phyloP scores from a whole-genome alignment of 2,888 invertebrate genomes.

The Orthosia gothica region DNA sequence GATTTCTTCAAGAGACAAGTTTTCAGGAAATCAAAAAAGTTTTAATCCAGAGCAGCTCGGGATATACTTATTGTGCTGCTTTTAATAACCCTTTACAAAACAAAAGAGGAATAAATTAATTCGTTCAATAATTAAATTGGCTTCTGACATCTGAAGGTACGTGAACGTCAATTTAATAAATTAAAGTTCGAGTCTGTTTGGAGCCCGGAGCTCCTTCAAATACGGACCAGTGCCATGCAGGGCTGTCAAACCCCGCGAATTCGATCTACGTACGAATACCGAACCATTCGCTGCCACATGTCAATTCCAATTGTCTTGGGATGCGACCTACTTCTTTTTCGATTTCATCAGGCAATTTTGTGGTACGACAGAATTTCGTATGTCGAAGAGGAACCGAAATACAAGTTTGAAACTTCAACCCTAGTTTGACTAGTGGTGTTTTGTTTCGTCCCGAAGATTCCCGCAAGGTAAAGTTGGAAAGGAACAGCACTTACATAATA shows the following conservation, averaged over 20 bases:
- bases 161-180: slow-evolving; percentile 80
- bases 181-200: slow-evolving; percentile 76
- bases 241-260: slow-evolving; percentile 62
- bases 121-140: slow-evolving; percentile 56
- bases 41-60: neutral
- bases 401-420: slow-evolving; percentile 23
- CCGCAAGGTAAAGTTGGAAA: slow-evolving; percentile 29
- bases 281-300: slow-evolving; percentile 58
- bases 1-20: neutral
- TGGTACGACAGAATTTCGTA: slow-evolving; percentile 28
- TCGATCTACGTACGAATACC: slow-evolving; percentile 52
- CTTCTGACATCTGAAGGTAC: slow-evolving; percentile 60
- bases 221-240: slow-evolving; percentile 52
- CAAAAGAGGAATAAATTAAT: slow-evolving; percentile 43
- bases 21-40: slow-evolving; percentile 11
- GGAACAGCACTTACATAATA: slow-evolving; percentile 2
- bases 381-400: slow-evolving; percentile 16
- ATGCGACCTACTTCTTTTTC: slow-evolving; percentile 55
- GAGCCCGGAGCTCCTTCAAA: slow-evolving; percentile 63
- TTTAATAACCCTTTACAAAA: slow-evolving; percentile 8
- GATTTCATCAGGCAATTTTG: slow-evolving; percentile 46
- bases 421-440: slow-evolving; percentile 45
- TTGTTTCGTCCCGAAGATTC: slow-evolving; percentile 41
- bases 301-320: slow-evolving; percentile 63
- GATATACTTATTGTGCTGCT: slow-evolving; percentile 1